Conservation (phyloP, 1,140 invertebrate species). For the Hycleus phaleratus region DNA sequence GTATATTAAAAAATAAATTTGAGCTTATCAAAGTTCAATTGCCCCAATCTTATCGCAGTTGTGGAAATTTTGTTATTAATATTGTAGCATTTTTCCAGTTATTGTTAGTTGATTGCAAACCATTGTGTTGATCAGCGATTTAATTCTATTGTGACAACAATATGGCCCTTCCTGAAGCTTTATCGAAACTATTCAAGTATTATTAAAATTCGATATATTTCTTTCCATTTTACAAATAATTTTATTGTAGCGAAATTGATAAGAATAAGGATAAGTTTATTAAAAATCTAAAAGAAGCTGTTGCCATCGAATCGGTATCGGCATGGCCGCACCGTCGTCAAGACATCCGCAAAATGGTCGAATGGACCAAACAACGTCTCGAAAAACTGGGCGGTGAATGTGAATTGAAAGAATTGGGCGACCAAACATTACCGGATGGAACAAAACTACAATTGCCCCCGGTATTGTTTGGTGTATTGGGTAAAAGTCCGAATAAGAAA, state of each 20-base stretch:
- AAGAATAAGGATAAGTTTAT: constrained; percentile 71
- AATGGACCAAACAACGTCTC: constrained; percentile 70
- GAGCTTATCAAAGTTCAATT: too few relatives aligned
- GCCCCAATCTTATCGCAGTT: too few relatives aligned
- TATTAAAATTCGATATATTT: constrained; percentile 46
- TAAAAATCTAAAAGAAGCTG: constrained; percentile 71
- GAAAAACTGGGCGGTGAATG: constrained; percentile 67
- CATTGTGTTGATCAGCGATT: too few relatives aligned
- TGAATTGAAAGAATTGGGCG: constrained; percentile 75
- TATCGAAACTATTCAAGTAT: constrained; percentile 48
- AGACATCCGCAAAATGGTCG: constrained; percentile 69
- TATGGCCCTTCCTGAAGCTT: constrained; percentile 54
- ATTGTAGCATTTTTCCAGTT: neutral
- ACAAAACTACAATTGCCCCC: constrained; percentile 73
- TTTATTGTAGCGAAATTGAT: constrained; percentile 61
- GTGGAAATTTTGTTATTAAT: neutral
- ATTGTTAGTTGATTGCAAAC: too few relatives aligned
- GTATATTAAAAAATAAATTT: too few relatives aligned
- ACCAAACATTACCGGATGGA: constrained; percentile 66
- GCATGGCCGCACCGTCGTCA: constrained; percentile 71
- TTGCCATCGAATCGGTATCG: constrained; percentile 94
- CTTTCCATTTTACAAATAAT: neutral
- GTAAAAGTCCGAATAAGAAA: constrained; percentile 78
- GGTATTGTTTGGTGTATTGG: constrained; percentile 76
- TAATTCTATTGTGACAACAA: too few relatives aligned